These are phyloP conservation scores for Coilia nasus DNA, from an alignment of 2,797 vertebrate genomes.

Conservation along the genomic window DNA sequence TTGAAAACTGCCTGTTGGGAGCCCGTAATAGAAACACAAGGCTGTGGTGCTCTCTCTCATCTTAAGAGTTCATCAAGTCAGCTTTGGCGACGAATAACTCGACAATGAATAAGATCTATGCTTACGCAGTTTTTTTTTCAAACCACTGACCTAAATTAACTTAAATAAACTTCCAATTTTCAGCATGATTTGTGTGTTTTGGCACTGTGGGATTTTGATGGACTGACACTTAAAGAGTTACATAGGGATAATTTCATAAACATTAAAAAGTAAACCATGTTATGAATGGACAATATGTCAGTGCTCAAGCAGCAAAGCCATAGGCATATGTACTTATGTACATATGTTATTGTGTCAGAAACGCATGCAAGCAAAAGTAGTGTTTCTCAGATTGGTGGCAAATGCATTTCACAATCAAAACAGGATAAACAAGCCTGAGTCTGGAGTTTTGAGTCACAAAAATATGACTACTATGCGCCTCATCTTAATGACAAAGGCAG, in stretches of 20 bases:
- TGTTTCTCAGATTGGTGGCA: neutral
- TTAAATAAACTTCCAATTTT: neutral
- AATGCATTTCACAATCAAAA: neutral
- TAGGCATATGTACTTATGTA: neutral
- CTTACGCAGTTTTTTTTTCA: neutral
- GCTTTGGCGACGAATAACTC: neutral
- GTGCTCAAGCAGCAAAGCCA: neutral
- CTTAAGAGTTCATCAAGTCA: neutral
- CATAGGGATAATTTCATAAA: neutral
- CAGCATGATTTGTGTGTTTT: neutral
- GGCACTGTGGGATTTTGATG: neutral
- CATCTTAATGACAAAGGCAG: constrained; percentile 46
- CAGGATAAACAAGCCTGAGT: constrained; percentile 27
- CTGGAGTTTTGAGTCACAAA: constrained; percentile 32
- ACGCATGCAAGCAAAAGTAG: neutral
- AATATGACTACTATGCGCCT: constrained; percentile 37
- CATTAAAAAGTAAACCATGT: neutral
- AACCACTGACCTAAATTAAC: neutral
- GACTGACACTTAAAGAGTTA: neutral
- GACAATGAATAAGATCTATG: neutral
- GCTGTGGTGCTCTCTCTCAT: neutral
- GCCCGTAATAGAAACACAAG: neutral
- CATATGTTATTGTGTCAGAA: neutral
- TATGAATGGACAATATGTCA: neutral
- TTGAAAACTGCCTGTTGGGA: neutral